A percentile compares a stretch with the other conserved stretches of the same genome.
These are phyloP conservation scores for Raja brachyura DNA, from an alignment of 2,113 vertebrate species.

Conservation along the genomic window DNA sequence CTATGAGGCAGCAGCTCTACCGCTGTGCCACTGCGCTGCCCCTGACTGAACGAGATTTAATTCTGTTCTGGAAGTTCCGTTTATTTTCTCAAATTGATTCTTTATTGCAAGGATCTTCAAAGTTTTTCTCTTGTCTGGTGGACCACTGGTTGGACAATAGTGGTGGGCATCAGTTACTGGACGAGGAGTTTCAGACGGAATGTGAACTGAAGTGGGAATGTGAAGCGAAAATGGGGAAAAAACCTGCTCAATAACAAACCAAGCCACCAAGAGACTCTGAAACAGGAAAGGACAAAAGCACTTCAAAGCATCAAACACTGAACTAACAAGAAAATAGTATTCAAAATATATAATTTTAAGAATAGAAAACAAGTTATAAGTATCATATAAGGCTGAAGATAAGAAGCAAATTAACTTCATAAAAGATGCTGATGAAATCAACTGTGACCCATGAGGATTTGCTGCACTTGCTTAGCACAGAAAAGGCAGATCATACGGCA, in stretches of 20 bases:
- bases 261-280: neutral
- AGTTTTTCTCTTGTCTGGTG: too few species aligned
- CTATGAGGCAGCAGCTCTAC: too few species aligned
- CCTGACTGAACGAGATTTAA: too few species aligned
- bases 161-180: neutral
- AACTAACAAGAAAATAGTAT: neutral
- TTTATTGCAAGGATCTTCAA: neutral
- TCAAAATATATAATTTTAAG: neutral
- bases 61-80: too few species aligned
- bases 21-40: too few species aligned
- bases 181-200: neutral
- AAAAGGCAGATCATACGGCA: neutral
- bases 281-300: neutral
- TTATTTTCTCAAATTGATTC: neutral
- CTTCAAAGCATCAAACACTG: neutral
- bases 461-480: neutral
- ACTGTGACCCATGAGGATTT: neutral
- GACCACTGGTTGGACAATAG: neutral
- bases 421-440: neutral
- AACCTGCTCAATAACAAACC: neutral
- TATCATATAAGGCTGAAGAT: neutral
- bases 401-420: neutral
- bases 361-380: neutral
- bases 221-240: neutral
- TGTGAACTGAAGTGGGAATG: neutral